Evolutionary conservation across 2,113 vertebrate species (phyloP).

Genomic region (Argyrosomus japonicus): DNA sequence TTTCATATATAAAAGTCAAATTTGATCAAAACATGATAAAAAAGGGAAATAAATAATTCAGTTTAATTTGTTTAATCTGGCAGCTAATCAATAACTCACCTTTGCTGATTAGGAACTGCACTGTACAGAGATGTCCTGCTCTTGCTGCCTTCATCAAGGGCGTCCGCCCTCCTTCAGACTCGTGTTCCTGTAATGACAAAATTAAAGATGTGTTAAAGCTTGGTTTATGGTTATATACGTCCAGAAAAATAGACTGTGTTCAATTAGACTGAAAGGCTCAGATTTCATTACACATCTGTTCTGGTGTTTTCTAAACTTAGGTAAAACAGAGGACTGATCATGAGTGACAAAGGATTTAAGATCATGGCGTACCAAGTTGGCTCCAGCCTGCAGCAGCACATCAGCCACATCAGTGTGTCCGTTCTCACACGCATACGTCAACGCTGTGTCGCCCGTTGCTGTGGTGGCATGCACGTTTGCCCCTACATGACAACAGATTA

Average conservation of each 20-base stretch:
- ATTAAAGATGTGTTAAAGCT: not conserved
- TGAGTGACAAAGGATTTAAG: not conserved
- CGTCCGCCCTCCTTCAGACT: slow-evolving; percentile 98
- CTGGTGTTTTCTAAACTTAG: slow-evolving; percentile 8
- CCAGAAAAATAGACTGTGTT: not conserved
- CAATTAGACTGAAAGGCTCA: not conserved
- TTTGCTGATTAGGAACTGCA: slow-evolving; percentile 99
- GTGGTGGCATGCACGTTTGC: slow-evolving; percentile 98
- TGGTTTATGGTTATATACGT: not conserved
- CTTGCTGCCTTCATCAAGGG: slow-evolving; percentile 98
- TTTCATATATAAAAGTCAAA: not conserved
- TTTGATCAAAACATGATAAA: not conserved
- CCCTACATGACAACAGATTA: slow-evolving; percentile 79
- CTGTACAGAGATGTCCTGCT: slow-evolving; percentile 98
- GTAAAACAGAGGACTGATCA: not conserved
- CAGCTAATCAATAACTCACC: slow-evolving; percentile 75
- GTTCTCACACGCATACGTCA: slow-evolving; percentile 99
- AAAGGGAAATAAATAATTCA: not conserved
- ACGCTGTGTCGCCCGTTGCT: slow-evolving; percentile 96
- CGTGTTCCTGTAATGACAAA: slow-evolving; percentile 89
- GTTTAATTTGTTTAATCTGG: not conserved
- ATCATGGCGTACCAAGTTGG: slow-evolving; percentile 90
- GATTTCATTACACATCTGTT: not conserved
- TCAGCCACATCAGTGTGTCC: slow-evolving; percentile 99
- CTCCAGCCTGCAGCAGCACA: slow-evolving; percentile 95